These are phyloP conservation scores for Aphyosemion australe DNA, from an alignment of 2,113 vertebrate species.

Conservation along the genomic window DNA sequence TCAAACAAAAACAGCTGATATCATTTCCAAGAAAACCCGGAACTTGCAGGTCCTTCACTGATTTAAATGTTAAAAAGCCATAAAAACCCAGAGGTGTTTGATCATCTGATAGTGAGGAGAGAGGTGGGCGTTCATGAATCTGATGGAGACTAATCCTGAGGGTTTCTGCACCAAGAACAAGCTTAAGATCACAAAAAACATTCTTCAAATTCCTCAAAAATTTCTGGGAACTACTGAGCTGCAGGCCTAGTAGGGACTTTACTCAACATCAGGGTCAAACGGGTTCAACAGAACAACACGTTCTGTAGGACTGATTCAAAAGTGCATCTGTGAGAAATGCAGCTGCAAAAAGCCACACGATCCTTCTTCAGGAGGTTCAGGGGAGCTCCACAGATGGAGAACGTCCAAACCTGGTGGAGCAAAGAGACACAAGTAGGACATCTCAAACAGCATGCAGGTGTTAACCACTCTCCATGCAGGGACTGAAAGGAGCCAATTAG, in stretches of 20 bases:
- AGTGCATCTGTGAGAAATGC: too few relatives aligned
- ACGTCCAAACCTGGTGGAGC: not conserved
- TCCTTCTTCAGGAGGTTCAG: too few relatives aligned
- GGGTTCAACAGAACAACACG: not conserved
- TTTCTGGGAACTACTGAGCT: too few relatives aligned
- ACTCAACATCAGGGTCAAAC: not conserved
- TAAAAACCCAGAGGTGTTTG: too few relatives aligned
- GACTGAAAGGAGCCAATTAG: slow-evolving; percentile 9
- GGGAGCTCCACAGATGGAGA: too few relatives aligned
- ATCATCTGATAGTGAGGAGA: too few relatives aligned
- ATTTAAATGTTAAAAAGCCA: too few relatives aligned
- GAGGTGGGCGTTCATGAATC: too few relatives aligned
- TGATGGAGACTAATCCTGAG: too few relatives aligned
- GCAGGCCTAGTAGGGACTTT: not conserved
- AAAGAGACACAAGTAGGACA: not conserved
- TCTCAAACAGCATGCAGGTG: slow-evolving; percentile 1
- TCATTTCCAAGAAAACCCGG: slow-evolving; percentile 20
- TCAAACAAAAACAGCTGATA: slow-evolving; percentile 23
- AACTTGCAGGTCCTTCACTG: too few relatives aligned
- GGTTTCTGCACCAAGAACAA: not conserved
- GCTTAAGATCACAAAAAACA: not conserved
- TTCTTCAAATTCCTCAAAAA: not conserved
- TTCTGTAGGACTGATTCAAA: not conserved
- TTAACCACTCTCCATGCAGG: not conserved
- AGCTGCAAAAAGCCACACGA: not conserved